Base-by-base conservation (phyloP, 1,140 invertebrate species). In the Lasioglossum albipes region DNA sequence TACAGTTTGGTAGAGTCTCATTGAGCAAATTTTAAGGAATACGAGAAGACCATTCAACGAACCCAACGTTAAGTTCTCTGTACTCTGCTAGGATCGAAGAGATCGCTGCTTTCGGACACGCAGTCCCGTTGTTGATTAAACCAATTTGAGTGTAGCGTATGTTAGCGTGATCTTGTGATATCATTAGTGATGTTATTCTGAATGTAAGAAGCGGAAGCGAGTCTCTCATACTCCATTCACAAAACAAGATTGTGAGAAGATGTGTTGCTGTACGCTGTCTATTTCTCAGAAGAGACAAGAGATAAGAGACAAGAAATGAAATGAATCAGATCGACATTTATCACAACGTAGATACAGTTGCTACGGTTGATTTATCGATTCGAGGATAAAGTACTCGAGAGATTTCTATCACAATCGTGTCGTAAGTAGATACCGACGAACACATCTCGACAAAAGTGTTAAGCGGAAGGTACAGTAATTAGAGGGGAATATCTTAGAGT, bases 141-240 rank as follows among this genome's bases (percentile, higher is more conserved):
- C 0, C 1, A 0, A 27, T 27, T 27, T 1, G 27, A 27, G 27
- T 57, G 7, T 65, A 10, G 41, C 49, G 42, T 69, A 75, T 68
- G 68, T 59, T 69, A 80, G 71, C 79, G 79, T 75, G 79, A 80
- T 31, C 27, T 59, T 36, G 59, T 12, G 7, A 10, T 49, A 18
- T 61, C 45, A 54, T 75, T 74, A 74, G 31, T 52, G 36, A 64
- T 69, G 65, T 80, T 80, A 75, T 20, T 20, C 27, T 22, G 27
- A 75, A 31, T 75, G 45, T 75, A 16, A 67, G 31, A 80, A 80
- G 79, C 79, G 66, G 36, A 80, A 80, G 79, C 79, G 49, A 75
- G 22, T 75, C 45, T 27, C 67, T 75, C 64, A 20, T 22, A 22
- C 42, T 36, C 45, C 72, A 69, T 61, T n/a, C 54, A 68, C 41